Evolutionary conservation across 1,140 invertebrate genomes (phyloP).

Genomic region (Branchinecta lindahli): DNA sequence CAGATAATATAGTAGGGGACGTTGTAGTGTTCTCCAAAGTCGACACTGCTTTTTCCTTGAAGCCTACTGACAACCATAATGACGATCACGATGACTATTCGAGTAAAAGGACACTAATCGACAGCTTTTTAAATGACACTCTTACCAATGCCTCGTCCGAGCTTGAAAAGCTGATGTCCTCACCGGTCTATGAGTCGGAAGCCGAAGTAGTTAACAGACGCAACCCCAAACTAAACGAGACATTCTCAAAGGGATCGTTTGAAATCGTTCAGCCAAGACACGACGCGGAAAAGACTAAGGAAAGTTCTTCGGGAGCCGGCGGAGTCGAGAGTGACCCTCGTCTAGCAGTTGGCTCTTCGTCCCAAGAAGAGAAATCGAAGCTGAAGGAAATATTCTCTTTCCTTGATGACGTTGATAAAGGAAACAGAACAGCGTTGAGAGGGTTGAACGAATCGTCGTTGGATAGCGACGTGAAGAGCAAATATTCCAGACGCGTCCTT

Average conservation of each 20-base stretch:
- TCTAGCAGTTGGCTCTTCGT: background rate
- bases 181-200: background rate
- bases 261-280: background rate
- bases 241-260: background rate
- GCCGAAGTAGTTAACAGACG: background rate
- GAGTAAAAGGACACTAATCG: too few relatives aligned
- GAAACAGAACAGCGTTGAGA: background rate
- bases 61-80: too few relatives aligned
- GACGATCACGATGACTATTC: too few relatives aligned
- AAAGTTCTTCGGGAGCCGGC: background rate
- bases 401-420: background rate
- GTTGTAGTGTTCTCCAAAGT: too few relatives aligned
- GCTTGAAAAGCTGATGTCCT: background rate
- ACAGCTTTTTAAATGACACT: too few relatives aligned
- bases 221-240: background rate
- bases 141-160: background rate
- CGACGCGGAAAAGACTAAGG: background rate
- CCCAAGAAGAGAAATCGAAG: background rate
- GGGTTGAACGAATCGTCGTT: background rate
- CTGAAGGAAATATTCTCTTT: constrained; percentile 2
- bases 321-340: background rate
- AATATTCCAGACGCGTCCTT: background rate
- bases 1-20: too few relatives aligned
- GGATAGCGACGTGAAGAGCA: background rate
- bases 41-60: too few relatives aligned